Base-by-base conservation (phyloP, 2,888 invertebrate genomes). In the Norana najaformis region DNA sequence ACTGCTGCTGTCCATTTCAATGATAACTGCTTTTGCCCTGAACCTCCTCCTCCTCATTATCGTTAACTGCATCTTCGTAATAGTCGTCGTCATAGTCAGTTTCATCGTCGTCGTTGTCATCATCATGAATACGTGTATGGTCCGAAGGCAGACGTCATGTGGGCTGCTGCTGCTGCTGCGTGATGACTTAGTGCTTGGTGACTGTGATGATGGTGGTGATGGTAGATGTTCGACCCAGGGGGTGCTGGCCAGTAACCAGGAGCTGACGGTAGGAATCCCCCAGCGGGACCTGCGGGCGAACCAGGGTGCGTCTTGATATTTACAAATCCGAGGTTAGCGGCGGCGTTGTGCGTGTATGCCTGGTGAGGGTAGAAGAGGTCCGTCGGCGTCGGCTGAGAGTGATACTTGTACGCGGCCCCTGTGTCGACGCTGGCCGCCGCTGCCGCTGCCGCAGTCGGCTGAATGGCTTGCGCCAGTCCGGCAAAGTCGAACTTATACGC, bases 401-500 rank as follows among this genome's bases (percentile, higher is more conserved):
- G 90, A 93, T 96, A 95, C 90, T 95, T 94, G 89, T 93, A 92
- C 95, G 98, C 97, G 23, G 88, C 88, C 30, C 41, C n/a, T 5
- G 53, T n/a, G 90, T 97, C 96, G 88, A 98, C 98, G 95, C 98
- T 98, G 13, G 91, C 41, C 53, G 37, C 53, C n/a, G 93, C 96
- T 94, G 90, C 94, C 94, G 88, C 93, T 92, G 95, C 98, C 98
- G 85, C 36, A 85, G 96, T 41, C 34, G 92, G 94, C 92, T 95
- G 95, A 94, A 95, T 94, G 38, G 95, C 94, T 89, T 97, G 97
- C 96, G 98, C 97, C 94, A 98, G 95, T 23, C 98, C 98, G 94
- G 97, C 97, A 95, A 99, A 99, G 95, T 98, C 98, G 95, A 99
- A 99, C 95, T 98, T 97, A 96, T 98, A 98, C 88, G 98, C 98